Evolutionary conservation across 2,888 invertebrate genomes (phyloP).

Genomic region (Phaedon cochleariae): DNA sequence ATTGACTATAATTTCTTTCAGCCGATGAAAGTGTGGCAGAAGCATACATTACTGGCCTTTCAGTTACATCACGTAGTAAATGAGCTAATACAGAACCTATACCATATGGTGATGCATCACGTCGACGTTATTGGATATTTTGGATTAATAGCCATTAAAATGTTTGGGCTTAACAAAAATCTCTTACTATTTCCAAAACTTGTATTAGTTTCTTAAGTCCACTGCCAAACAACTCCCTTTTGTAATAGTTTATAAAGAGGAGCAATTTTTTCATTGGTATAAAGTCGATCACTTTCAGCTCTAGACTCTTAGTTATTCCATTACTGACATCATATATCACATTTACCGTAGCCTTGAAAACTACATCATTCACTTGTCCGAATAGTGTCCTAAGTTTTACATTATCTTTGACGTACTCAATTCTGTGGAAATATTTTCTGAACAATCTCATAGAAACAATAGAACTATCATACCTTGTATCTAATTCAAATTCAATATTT

Average conservation of each 20-base stretch:
- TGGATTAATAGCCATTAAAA: too few relatives aligned
- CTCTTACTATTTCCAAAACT: too few relatives aligned
- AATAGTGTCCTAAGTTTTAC: background rate
- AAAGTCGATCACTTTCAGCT: background rate
- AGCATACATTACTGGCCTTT: too few relatives aligned
- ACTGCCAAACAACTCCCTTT: too few relatives aligned
- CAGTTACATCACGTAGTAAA: background rate
- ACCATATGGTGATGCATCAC: background rate
- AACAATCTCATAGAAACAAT: slow-evolving; percentile 3
- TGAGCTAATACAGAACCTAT: background rate
- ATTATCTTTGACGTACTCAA: background rate
- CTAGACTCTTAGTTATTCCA: background rate
- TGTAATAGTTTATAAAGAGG: too few relatives aligned
- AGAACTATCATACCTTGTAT: slow-evolving; percentile 13
- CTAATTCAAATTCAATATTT: background rate
- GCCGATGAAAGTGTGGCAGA: too few relatives aligned
- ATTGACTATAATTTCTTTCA: too few relatives aligned
- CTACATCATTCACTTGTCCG: background rate
- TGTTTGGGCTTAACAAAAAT: too few relatives aligned
- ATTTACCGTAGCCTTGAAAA: background rate
- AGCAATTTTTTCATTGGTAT: too few relatives aligned
- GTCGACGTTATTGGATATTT: too few relatives aligned
- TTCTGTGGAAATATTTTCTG: background rate
- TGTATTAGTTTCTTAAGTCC: too few relatives aligned
- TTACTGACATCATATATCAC: background rate